Evolutionary conservation across 2,888 invertebrate species (phyloP).

Genomic region (Eupeodes luniger): DNA sequence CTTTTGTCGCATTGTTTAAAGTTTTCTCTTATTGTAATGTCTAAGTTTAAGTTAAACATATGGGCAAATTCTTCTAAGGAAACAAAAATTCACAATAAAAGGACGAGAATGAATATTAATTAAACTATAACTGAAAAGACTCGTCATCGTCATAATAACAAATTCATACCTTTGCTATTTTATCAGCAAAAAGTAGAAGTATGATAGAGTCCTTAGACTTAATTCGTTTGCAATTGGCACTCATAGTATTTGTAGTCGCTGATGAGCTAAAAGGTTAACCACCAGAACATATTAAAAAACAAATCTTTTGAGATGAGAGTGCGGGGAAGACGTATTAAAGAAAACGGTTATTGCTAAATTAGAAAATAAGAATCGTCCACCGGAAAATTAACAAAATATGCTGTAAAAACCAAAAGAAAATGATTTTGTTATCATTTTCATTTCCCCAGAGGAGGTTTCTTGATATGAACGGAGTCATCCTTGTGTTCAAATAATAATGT

Average conservation of each 20-base stretch:
- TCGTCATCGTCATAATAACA: not conserved
- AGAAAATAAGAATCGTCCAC: constrained; percentile 83
- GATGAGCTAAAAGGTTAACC: constrained; percentile 21
- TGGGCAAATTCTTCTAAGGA: not conserved
- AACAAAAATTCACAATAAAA: no score
- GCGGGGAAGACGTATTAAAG: constrained; percentile 16
- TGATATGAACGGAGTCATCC: constrained; percentile 38
- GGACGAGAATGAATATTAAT: not conserved
- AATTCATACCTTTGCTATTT: constrained; percentile 20
- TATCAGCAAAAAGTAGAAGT: not conserved
- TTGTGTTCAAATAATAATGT: constrained; percentile 16
- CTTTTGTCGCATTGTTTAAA: constrained; percentile 43
- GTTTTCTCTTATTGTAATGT: not conserved
- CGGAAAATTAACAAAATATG: constrained; percentile 83
- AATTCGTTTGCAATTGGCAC: constrained; percentile 37
- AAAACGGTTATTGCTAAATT: constrained; percentile 74
- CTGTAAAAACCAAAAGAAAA: constrained; percentile 58
- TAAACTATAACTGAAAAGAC: not conserved
- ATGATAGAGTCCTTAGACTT: constrained; percentile 20
- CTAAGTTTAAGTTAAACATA: not conserved
- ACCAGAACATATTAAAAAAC: constrained; percentile 46
- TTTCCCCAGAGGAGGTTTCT: constrained; percentile 40
- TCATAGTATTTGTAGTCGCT: not conserved
- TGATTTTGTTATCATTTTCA: constrained; percentile 50
- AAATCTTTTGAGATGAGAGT: constrained; percentile 39